phyloP scores from a whole-genome alignment of 2,888 invertebrate species.

The Synergus gifuensis region DNA sequence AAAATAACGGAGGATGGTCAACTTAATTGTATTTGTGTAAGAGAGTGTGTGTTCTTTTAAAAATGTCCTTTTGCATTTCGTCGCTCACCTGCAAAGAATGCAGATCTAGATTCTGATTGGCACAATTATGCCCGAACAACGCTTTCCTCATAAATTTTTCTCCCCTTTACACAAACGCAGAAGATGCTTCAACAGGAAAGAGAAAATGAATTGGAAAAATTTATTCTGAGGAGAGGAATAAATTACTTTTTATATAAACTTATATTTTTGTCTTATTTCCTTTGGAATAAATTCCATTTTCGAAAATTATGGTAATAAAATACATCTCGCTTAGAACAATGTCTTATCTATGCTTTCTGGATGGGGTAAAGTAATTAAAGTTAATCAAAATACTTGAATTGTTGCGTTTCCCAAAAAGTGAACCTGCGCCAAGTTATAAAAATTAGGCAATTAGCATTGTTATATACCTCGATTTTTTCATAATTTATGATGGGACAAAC shows the following conservation, averaged over 20 bases:
- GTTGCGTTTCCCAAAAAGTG: no score
- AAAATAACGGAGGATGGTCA: constrained; percentile 38
- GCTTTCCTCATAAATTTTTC: constrained; percentile 42
- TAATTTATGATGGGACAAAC: no score
- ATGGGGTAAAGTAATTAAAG: no score
- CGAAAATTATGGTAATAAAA: not conserved
- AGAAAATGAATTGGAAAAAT: not conserved
- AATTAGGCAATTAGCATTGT: no score
- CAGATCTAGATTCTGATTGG: constrained; percentile 51
- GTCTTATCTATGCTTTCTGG: no score
- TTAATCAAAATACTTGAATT: no score
- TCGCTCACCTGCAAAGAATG: constrained; percentile 46
- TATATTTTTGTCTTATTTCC: not conserved
- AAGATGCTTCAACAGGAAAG: not conserved
- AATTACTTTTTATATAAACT: not conserved
- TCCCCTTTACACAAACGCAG: constrained; percentile 2
- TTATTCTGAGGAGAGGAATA: not conserved
- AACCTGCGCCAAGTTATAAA: no score
- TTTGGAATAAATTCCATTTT: not conserved
- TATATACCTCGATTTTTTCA: no score
- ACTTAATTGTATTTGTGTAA: not conserved
- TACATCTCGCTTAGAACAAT: no score
- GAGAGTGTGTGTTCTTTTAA: constrained; percentile 3
- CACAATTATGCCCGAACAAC: constrained; percentile 53
- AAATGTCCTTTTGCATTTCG: constrained; percentile 46